phyloP scores from a whole-genome alignment of 2,113 vertebrate species.

The Falcunculus frontatus region DNA sequence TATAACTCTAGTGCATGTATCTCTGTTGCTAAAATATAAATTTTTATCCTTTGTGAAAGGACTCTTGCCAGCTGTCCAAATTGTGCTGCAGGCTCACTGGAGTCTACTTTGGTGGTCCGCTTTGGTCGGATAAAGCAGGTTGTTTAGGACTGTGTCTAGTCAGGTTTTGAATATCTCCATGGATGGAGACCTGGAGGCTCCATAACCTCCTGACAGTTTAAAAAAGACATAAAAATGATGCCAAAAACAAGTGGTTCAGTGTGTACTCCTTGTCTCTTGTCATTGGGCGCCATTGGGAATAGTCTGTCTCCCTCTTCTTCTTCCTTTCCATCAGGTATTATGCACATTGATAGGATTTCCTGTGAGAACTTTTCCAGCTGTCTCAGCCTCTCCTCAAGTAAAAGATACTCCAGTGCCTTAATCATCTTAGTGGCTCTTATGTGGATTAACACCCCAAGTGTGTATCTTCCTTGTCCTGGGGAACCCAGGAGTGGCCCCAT shows the following conservation, averaged over 20 bases:
- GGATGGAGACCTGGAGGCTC: background rate
- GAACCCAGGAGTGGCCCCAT: background rate
- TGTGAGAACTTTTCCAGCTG: background rate
- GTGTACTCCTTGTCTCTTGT: background rate
- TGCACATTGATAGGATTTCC: background rate
- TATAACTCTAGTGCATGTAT: background rate
- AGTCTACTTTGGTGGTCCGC: background rate
- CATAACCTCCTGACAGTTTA: background rate
- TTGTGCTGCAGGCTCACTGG: background rate
- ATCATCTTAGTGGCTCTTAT: background rate
- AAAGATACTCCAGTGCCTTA: background rate
- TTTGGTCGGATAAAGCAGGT: background rate
- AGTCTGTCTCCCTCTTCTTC: background rate
- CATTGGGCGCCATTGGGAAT: background rate
- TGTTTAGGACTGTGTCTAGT: background rate
- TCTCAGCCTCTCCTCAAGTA: background rate
- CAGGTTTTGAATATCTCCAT: background rate
- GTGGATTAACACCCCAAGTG: background rate
- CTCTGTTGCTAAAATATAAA: background rate
- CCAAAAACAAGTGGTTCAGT: background rate
- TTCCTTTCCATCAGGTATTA: background rate
- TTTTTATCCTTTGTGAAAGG: background rate
- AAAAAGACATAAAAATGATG: background rate
- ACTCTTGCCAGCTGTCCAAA: background rate
- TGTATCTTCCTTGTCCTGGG: background rate